phyloP scores from a whole-genome alignment of 2,113 vertebrate species.

The Daphoenositta chrysoptera region DNA sequence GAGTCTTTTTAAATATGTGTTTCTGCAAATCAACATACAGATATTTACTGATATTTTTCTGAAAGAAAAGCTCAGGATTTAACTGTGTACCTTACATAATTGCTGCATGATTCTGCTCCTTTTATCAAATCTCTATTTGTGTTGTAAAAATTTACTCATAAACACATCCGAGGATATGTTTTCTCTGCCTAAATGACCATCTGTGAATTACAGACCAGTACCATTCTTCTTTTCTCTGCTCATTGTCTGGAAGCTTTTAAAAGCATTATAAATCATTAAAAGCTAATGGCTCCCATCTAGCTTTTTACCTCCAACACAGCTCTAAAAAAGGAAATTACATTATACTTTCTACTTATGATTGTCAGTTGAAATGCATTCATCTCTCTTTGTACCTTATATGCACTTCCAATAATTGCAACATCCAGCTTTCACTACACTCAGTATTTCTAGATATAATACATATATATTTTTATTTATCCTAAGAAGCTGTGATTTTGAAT shows the following conservation, averaged over 20 bases:
- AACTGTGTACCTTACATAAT: not conserved
- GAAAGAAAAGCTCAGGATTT: not conserved
- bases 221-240: not conserved
- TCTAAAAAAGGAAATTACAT: not conserved
- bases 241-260: conserved; percentile 1
- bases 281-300: conserved; percentile 24
- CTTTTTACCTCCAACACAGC: conserved; percentile 9
- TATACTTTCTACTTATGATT: not conserved
- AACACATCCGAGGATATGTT: not conserved
- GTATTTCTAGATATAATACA: not conserved
- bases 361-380: not conserved
- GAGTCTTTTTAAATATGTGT: not conserved
- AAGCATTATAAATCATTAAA: conserved; percentile 41
- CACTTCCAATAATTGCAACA: not conserved
- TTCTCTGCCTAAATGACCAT: not conserved
- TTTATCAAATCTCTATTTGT: not conserved
- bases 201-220: not conserved
- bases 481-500: not conserved
- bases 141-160: not conserved
- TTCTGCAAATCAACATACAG: not conserved
- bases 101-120: not conserved
- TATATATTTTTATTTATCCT: not conserved
- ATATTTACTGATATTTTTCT: not conserved
- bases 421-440: not conserved
- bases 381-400: not conserved